phyloP scores from a whole-genome alignment of 2,113 vertebrate species.

The Lepisosteus osseus region DNA sequence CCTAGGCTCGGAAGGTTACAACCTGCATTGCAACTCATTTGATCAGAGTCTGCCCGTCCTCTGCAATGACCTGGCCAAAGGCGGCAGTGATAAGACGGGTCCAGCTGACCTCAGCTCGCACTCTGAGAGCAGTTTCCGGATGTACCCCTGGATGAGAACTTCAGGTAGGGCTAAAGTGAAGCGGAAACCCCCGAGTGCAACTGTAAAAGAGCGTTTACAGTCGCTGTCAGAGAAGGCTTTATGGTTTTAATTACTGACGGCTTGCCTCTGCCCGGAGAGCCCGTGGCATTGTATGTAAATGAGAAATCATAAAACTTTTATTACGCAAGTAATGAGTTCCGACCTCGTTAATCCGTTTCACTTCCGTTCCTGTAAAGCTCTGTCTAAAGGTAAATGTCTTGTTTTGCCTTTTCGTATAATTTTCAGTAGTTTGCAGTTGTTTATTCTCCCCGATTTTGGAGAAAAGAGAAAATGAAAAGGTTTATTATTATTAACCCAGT shows the following conservation, averaged over 20 bases:
- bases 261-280: constrained; percentile 70
- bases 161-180: constrained; percentile 77
- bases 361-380: constrained; percentile 53
- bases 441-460: not conserved
- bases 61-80: constrained; percentile 78
- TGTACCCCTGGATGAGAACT: constrained; percentile 89
- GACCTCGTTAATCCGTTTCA: constrained; percentile 66
- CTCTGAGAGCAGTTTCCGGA: constrained; percentile 80
- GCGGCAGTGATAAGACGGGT: constrained; percentile 79
- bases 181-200: constrained; percentile 27
- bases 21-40: constrained; percentile 78
- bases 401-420: too few relatives aligned
- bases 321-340: constrained; percentile 70
- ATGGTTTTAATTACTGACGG: constrained; percentile 82
- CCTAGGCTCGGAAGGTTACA: constrained; percentile 76
- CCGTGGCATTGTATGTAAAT: constrained; percentile 85
- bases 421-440: too few relatives aligned
- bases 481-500: too few relatives aligned
- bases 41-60: constrained; percentile 83
- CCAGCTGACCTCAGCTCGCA: constrained; percentile 74
- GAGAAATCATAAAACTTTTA: constrained; percentile 92
- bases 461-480: too few relatives aligned
- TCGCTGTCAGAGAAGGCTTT: constrained; percentile 64
- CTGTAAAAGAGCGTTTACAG: constrained; percentile 48
- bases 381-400: constrained; percentile 48